These are phyloP conservation scores for Polylopha cassiicola DNA, from an alignment of 2,888 invertebrate genomes.

Conservation along the genomic window DNA sequence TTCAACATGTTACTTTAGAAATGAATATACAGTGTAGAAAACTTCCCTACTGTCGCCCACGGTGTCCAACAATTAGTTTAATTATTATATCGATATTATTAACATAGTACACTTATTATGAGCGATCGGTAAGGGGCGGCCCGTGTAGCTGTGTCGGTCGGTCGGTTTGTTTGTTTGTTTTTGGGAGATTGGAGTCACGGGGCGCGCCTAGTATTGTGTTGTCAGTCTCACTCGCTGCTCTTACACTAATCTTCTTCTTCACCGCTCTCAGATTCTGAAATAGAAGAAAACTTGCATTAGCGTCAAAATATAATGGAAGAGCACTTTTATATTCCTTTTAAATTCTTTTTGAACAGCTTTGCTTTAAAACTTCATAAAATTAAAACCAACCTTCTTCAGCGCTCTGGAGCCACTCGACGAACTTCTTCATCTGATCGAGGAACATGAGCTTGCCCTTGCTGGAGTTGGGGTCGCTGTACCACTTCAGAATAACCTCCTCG, in stretches of 20 bases:
- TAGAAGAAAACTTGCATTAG: constrained; percentile 2
- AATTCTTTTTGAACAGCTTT: background rate
- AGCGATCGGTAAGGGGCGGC: constrained; percentile 25
- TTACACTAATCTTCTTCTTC: constrained; percentile 75
- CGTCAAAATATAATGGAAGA: background rate
- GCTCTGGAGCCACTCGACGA: constrained; percentile 97
- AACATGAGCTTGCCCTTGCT: constrained; percentile 97
- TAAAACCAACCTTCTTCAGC: constrained; percentile 87
- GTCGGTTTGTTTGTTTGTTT: constrained; percentile 18
- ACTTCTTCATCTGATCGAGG: constrained; percentile 98
- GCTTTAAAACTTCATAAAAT: background rate
- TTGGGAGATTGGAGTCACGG: too few relatives aligned
- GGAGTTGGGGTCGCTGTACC: constrained; percentile 96
- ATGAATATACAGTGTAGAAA: constrained; percentile 73
- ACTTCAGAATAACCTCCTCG: constrained; percentile 96
- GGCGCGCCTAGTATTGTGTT: constrained; percentile 35
- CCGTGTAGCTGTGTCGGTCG: constrained; percentile 15
- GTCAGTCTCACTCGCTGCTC: constrained; percentile 74
- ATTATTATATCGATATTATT: constrained; percentile 39
- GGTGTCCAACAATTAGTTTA: constrained; percentile 38
- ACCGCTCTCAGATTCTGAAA: constrained; percentile 74
- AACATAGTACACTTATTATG: constrained; percentile 33
- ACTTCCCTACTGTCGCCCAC: constrained; percentile 43
- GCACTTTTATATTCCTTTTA: constrained; percentile 1
- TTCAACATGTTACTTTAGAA: constrained; percentile 74